Percentiles rank a stretch among this genome's conserved stretches.
phyloP scores from a whole-genome alignment of 1,140 invertebrate genomes.

The Ectropis grisescens region DNA sequence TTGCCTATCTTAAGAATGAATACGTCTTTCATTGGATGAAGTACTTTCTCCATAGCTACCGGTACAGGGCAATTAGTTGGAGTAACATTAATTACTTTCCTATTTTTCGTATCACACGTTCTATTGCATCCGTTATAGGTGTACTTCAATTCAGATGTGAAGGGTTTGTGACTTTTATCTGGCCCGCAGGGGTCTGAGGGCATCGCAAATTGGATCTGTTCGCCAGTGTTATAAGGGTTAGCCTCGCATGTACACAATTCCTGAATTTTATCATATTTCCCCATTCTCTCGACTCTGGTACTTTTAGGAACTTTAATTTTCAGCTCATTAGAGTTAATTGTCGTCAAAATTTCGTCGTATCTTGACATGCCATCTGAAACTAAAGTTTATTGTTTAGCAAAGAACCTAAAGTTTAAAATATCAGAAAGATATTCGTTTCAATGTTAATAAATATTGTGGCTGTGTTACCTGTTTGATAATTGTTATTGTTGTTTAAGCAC shows the following conservation, averaged over 20 bases:
- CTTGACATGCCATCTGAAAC: constrained; percentile 26
- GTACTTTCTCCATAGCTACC: constrained; percentile 40
- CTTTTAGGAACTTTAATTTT: constrained; percentile 55
- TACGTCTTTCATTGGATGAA: constrained; percentile 48
- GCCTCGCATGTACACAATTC: constrained; percentile 49
- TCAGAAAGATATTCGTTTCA: too few relatives aligned
- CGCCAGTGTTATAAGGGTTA: constrained; percentile 41
- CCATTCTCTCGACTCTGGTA: constrained; percentile 38
- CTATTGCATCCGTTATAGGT: constrained; percentile 31
- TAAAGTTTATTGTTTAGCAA: not conserved
- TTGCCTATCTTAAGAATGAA: constrained; percentile 62
- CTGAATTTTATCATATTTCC: constrained; percentile 49
- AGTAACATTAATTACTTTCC: constrained; percentile 48
- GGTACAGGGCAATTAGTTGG: constrained; percentile 44
- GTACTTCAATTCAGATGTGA: constrained; percentile 51
- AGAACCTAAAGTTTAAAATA: not conserved
- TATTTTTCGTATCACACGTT: constrained; percentile 27
- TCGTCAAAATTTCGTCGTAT: constrained; percentile 58
- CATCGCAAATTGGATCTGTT: constrained; percentile 55
- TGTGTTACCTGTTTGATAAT: too few relatives aligned
- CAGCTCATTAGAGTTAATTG: constrained; percentile 54
- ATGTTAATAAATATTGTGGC: too few relatives aligned
- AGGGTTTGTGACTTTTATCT: constrained; percentile 23
- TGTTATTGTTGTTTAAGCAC: constrained; percentile 1
- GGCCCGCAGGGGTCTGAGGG: constrained; percentile 26